These are phyloP conservation scores for Eupsilia transversa DNA, from an alignment of 2,888 invertebrate species.

Conservation along the genomic window DNA sequence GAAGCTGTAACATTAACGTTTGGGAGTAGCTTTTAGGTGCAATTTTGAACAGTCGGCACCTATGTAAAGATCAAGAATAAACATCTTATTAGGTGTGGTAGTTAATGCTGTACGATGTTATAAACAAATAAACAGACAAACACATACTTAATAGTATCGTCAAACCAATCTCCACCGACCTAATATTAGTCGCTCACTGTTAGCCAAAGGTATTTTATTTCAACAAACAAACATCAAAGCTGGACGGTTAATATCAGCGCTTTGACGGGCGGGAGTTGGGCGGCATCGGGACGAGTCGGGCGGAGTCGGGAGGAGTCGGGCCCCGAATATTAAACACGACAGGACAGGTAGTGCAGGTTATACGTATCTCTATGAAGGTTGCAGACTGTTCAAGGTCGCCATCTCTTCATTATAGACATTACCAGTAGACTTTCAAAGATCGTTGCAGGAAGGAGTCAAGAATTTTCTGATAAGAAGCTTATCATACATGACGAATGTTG, in stretches of 20 bases:
- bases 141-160: neutral
- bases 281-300: neutral
- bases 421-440: neutral
- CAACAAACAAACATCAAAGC: constrained; percentile 54
- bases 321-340: constrained; percentile 40
- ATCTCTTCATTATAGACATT: neutral
- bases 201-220: constrained; percentile 40
- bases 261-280: constrained; percentile 14
- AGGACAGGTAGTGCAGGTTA: constrained; percentile 15
- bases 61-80: neutral
- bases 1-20: neutral
- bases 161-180: constrained; percentile 2
- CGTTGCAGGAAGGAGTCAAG: neutral
- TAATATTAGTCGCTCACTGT: constrained; percentile 24
- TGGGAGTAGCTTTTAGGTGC: neutral
- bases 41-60: neutral
- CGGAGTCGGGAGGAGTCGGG: constrained; percentile 7
- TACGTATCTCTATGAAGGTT: constrained; percentile 10
- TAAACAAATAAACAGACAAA: neutral
- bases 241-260: constrained; percentile 39
- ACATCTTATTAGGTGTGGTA: neutral
- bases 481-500: neutral
- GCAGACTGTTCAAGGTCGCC: neutral
- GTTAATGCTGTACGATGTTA: neutral
- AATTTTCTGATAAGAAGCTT: neutral